These are phyloP conservation scores for Invenusta paracnida DNA, from an alignment of 2,888 invertebrate genomes.

Conservation along the genomic window DNA sequence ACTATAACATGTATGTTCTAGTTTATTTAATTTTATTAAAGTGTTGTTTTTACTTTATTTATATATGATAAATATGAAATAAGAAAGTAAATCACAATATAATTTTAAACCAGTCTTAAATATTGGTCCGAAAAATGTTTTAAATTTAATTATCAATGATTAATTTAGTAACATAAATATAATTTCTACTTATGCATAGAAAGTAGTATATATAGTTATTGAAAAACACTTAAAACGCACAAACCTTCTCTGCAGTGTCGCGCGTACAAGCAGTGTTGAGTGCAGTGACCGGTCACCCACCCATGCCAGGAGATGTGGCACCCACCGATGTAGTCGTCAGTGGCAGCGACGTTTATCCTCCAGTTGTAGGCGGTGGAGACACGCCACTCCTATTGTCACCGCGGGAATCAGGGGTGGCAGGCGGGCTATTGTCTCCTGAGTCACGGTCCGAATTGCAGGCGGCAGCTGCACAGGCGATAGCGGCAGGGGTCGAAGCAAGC, in stretches of 20 bases:
- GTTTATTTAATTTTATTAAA: too few species aligned
- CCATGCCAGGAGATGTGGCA: neutral
- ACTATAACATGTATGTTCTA: too few species aligned
- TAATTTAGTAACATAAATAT: too few species aligned
- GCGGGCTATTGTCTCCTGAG: neutral
- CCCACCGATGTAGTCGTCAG: neutral
- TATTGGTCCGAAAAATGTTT: too few species aligned
- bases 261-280: neutral
- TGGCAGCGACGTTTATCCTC: neutral
- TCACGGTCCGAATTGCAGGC: neutral
- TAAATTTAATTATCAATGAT: too few species aligned
- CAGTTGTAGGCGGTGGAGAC: neutral
- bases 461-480: neutral
- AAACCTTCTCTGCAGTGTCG: constrained; percentile 48
- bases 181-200: too few species aligned
- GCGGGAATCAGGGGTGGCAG: neutral
- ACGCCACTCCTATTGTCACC: neutral
- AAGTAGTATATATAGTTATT: too few species aligned
- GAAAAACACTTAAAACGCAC: too few species aligned
- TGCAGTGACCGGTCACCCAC: neutral
- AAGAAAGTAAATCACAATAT: too few species aligned
- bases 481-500: neutral
- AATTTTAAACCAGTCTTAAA: too few species aligned
- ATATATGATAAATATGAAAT: too few species aligned
- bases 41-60: too few species aligned